These are phyloP conservation scores for Fabriciana adippe DNA, from an alignment of 2,888 invertebrate species.

Conservation along the genomic window DNA sequence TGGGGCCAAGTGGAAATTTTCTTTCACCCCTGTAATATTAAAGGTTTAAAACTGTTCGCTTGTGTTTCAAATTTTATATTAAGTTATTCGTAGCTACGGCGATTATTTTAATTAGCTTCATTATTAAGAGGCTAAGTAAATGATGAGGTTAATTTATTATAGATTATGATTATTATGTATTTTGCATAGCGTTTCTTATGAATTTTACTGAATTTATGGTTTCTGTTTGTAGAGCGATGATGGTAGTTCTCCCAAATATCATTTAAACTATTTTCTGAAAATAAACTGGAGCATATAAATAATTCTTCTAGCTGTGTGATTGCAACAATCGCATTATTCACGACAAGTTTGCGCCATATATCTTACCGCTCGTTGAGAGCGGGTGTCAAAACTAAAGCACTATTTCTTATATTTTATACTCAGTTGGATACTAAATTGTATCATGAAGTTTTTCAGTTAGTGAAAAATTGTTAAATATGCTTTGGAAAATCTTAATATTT, in stretches of 20 bases:
- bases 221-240: no score
- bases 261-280: constrained; percentile 9
- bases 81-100: constrained; percentile 5
- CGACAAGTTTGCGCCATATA: constrained; percentile 35
- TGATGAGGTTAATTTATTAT: background rate
- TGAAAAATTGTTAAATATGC: constrained; percentile 10
- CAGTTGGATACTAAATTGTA: constrained; percentile 22
- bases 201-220: background rate
- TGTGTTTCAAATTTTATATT: constrained; percentile 11
- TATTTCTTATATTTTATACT: constrained; percentile 29
- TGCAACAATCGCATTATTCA: constrained; percentile 33
- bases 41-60: constrained; percentile 13
- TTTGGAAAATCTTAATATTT: background rate
- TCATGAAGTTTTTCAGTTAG: constrained; percentile 23
- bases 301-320: constrained; percentile 29
- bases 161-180: background rate
- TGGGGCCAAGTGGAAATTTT: constrained; percentile 6
- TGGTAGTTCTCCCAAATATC: background rate
- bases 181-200: background rate
- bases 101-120: constrained; percentile 12
- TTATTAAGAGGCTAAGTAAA: constrained; percentile 7
- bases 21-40: constrained; percentile 9
- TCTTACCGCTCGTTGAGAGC: constrained; percentile 33
- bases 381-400: constrained; percentile 36
- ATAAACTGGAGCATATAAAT: constrained; percentile 21